Evolutionary conservation across 2,797 vertebrate species (phyloP).

Genomic region (Typhlichthys subterraneus): DNA sequence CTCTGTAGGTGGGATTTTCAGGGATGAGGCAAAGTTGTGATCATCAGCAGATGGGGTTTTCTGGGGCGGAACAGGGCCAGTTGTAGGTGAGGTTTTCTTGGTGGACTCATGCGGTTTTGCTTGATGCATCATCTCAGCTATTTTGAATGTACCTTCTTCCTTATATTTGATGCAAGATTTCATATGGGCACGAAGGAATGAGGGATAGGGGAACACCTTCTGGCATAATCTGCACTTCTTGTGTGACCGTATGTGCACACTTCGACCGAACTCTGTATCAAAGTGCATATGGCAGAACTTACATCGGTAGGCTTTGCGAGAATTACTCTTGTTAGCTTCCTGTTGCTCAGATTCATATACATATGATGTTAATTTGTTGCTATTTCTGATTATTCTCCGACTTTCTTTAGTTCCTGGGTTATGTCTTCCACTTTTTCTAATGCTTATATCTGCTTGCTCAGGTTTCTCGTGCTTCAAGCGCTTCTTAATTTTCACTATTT

Average conservation of each 20-base stretch:
- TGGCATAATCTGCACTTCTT: constrained; percentile 51
- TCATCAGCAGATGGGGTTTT: background rate
- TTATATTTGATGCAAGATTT: constrained; percentile 14
- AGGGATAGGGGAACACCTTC: constrained; percentile 28
- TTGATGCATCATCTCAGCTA: background rate
- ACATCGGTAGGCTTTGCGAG: constrained; percentile 11
- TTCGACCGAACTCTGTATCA: constrained; percentile 20
- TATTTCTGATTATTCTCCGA: background rate
- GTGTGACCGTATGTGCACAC: constrained; percentile 38
- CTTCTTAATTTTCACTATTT: background rate
- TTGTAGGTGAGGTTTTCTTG: background rate
- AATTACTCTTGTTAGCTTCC: accelerated
- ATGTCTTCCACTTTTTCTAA: background rate
- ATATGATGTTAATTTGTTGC: too few relatives aligned
- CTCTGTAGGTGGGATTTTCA: background rate
- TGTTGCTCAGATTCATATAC: background rate
- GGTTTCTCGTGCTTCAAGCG: constrained; percentile 8
- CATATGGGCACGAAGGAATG: constrained; percentile 13
- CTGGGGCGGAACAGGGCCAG: background rate
- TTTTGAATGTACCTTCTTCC: background rate
- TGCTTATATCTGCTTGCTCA: background rate
- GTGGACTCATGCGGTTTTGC: background rate
- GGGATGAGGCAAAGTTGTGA: background rate
- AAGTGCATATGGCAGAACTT: constrained; percentile 45
- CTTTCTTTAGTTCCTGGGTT: background rate